Evolutionary conservation across 2,888 invertebrate species (phyloP), one percentile per base, ranked within the genome.

Genomic region (Pilophorus perplexus): DNA sequence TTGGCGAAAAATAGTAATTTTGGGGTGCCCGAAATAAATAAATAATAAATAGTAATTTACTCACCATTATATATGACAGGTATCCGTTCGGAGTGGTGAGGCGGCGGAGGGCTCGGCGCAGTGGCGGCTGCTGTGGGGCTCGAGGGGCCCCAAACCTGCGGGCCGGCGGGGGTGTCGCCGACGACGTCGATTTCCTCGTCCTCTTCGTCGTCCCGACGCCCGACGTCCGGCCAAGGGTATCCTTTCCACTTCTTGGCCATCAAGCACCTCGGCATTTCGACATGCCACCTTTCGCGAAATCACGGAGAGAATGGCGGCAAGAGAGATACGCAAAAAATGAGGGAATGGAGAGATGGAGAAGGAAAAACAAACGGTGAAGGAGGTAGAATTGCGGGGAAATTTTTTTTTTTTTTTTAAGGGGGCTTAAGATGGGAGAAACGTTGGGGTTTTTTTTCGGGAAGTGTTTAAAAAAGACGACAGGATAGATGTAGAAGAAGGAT

Each of bases 231-330:
- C 86, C 87, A 87, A 72, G 87, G 85, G 77, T 87, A 87, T 79
- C 86, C 89, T 86, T 92, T 93, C 90, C 92, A 92, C 84, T 93
- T 93, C 82, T 93, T 93, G 76, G 93, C 92, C 91, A 93, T 93
- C 80, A 93, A 86, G 83, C 92, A 93, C 79, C 93, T 90, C 81
- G 93, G 93, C 93, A 93, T 93, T 81, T 84, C 81, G 80, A 79
- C 70, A 80, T 80, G 79, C 33, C 46, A 18, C 46, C 62, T 6
- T 16, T 16, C 52, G 52, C 52, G 52, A 52, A 10, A 28, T 28
- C 52, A 28, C 28, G 55, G 27, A 14, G 55, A 55, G n/a, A n/a
- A n/a, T n/a, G n/a, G n/a, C n/a, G n/a, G n/a, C n/a, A n/a, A n/a
- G n/a, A n/a, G n/a, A n/a, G n/a, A n/a, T n/a, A n/a, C n/a, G n/a